Evolutionary conservation across 92 coral and sea anemone species (phyloP).

Genomic region (Anthopleura xanthogrammica): DNA sequence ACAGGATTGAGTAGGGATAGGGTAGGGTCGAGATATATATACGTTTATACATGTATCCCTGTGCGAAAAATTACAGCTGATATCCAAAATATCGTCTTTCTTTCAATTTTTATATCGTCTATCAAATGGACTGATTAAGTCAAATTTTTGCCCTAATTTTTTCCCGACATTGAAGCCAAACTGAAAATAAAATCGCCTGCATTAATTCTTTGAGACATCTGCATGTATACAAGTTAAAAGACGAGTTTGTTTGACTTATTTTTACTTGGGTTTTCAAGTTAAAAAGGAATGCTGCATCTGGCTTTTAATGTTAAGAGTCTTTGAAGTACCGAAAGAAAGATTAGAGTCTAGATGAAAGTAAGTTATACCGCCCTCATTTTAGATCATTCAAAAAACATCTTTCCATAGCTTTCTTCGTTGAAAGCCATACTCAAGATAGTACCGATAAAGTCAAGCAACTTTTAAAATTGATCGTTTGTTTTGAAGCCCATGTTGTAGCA

Average conservation of each 20-base stretch:
- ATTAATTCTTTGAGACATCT: too few relatives aligned
- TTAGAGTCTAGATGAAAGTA: constrained; percentile 17
- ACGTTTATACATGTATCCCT: background rate
- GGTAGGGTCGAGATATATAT: background rate
- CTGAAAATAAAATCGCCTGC: background rate
- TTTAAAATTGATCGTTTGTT: background rate
- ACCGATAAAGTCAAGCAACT: background rate
- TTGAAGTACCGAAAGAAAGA: constrained; percentile 16
- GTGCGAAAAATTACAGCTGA: constrained; percentile 7
- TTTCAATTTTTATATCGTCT: background rate
- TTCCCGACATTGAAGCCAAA: background rate
- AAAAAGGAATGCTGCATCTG: constrained; percentile 10
- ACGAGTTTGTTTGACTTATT: background rate
- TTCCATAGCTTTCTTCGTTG: background rate
- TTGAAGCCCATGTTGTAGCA: background rate
- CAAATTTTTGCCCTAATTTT: too few relatives aligned
- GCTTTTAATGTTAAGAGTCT: constrained; percentile 9
- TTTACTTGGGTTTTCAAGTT: background rate
- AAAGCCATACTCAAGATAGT: background rate
- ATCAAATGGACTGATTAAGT: background rate
- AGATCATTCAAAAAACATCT: background rate
- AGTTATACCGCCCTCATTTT: constrained; percentile 8
- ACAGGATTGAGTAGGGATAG: background rate
- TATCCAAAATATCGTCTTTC: background rate
- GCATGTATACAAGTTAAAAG: too few relatives aligned